Evolutionary conservation across 1,140 invertebrate genomes (phyloP), one percentile per base, ranked within the genome.

Genomic region (Helicorthomorpha holstii): DNA sequence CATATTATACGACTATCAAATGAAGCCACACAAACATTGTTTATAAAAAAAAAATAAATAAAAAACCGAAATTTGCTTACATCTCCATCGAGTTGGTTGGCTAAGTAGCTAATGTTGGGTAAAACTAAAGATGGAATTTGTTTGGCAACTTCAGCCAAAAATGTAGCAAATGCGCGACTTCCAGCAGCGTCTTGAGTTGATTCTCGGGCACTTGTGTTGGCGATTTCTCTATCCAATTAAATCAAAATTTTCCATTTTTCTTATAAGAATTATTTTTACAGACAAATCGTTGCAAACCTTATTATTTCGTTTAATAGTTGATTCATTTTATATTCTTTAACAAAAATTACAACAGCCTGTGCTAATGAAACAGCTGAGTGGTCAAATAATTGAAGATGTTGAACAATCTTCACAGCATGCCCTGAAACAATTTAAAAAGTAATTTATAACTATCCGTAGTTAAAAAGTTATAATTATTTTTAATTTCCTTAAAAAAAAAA

Each of bases 341-440:
- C 73, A 62, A 85, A 72, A 26, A 79, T 67, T 4, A 78, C 71
- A 1, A 84, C 73, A 38, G 77, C 78, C 56, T 74, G 67, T 23
- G 79, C 79, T 55, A 85, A 73, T n/a, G 77, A 74, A 34, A 65
- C 64, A 1, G 78, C 76, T 27, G 83, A 66, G 63, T 78, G 74
- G 58, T 89, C 83, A 61, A 76, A 76, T 53, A 79, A 75, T 68
- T 84, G 81, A 3, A 87, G 66, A 42, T 85, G 63, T 77, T 89
- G 72, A 53, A 64, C 59, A 56, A 80, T 68, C 68, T 77, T 78
- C 24, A 80, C 72, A 26, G 75, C 70, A 59, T 77, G 81, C 41
- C 3, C 16, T 52, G 25, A 12, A 51, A 27, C 21, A 54, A 46
- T 16, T 34, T 7, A 7, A 52, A 38, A 10, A n/a, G 7, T 2